phyloP scores from a whole-genome alignment of 2,113 vertebrate species.

The Amia ocellicauda region DNA sequence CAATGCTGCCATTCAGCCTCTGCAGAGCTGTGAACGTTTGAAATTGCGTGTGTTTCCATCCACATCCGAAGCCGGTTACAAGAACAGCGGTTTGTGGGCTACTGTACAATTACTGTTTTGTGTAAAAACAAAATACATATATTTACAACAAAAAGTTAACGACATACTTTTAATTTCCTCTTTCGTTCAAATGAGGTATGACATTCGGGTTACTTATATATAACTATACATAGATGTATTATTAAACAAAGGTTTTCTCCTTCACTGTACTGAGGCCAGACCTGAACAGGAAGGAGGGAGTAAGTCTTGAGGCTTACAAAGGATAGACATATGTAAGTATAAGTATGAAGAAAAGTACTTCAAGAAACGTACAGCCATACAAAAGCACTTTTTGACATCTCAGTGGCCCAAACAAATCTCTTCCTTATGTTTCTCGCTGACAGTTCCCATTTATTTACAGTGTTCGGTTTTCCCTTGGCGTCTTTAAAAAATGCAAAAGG shows the following conservation, averaged over 20 bases:
- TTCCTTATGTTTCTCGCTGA: conserved; percentile 12
- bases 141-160: no score
- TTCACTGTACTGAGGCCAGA: neutral
- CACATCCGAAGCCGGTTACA: no score
- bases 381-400: neutral
- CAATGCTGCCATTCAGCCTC: neutral
- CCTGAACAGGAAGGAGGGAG: neutral
- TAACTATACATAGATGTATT: no score
- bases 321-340: no score
- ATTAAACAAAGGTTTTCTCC: no score
- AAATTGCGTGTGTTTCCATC: neutral
- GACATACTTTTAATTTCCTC: no score
- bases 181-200: no score
- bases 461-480: neutral
- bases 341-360: neutral
- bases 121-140: no score
- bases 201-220: no score
- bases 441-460: neutral
- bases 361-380: neutral
- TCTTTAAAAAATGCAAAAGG: neutral
- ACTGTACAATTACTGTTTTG: no score
- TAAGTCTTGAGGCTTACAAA: neutral
- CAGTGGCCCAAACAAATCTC: neutral
- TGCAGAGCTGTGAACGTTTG: neutral
- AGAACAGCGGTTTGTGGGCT: no score